phyloP scores from a whole-genome alignment of 2,113 vertebrate genomes.

The Diadophis punctatus region DNA sequence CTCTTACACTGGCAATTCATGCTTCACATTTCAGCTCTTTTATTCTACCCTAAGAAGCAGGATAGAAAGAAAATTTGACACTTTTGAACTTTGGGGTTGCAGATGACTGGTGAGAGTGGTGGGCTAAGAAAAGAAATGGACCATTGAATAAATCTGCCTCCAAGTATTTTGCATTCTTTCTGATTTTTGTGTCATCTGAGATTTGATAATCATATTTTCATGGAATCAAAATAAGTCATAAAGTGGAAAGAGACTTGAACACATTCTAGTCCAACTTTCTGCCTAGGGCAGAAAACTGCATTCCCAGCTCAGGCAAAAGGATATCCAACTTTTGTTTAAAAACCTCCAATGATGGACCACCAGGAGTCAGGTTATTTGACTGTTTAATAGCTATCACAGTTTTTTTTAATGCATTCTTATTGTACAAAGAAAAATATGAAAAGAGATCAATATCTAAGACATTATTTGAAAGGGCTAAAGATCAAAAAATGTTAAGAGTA shows the following conservation, averaged over 20 bases:
- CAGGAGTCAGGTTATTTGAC: neutral
- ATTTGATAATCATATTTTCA: neutral
- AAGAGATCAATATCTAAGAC: neutral
- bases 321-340: neutral
- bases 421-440: neutral
- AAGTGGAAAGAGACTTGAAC: neutral
- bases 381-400: neutral
- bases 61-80: neutral
- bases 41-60: neutral
- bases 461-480: neutral
- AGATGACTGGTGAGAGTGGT: neutral
- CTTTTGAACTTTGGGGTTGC: neutral
- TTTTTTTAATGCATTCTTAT: neutral
- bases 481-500: neutral
- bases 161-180: neutral
- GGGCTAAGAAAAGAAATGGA: neutral
- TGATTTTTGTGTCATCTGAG: neutral
- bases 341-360: neutral
- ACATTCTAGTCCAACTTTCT: neutral
- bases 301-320: neutral
- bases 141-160: neutral
- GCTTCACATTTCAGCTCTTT: neutral
- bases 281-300: neutral
- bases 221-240: neutral
- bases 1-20: neutral